Base-by-base conservation (phyloP, 2,888 invertebrate species). In the Cephus nigrinus region DNA sequence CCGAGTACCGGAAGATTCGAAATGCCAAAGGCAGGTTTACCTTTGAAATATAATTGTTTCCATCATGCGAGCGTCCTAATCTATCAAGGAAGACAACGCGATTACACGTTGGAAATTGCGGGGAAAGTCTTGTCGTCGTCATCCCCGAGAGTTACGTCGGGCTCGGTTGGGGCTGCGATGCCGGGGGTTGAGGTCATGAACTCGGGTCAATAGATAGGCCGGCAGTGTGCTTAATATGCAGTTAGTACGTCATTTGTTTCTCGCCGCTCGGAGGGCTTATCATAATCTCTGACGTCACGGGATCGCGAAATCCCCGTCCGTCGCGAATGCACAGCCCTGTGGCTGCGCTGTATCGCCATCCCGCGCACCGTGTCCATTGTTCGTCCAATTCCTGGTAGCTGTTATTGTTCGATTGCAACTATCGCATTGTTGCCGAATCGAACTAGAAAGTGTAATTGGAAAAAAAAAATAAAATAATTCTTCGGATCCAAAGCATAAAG, bases 191-290 rank as follows among this genome's bases (percentile, higher is more conserved):
- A 55, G 40, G 80, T 79, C 79, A 75, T 34, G 81, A 76, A 79
- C 80, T 77, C 75, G 80, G 76, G 81, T 83, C 82, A 79, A 80
- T 83, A 79, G 79, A 82, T 82, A 81, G 68, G 79, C 79, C 80
- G 79, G 74, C 80, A 76, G 81, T 82, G 84, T 81, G 74, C 83
- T 85, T 87, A 86, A 87, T 86, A 86, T 85, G 85, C 86, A 86
- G 83, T 86, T 85, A 86, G 85, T 86, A 84, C 83, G 85, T 87
- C 86, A 86, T 87, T 87, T 86, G 86, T 87, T 87, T 86, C 88
- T 85, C 85, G 76, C 84, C 84, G 80, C 79, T 78, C 75, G 80
- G 78, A 81, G 80, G 82, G 86, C 83, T 87, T 88, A 86, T 86
- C 87, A 82, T 85, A 85, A 86, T 87, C 85, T 86, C 82, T 83